Percentiles rank a stretch among this genome's conserved stretches.
These are phyloP conservation scores for Cyrtodaria siliqua DNA, from an alignment of 2,888 invertebrate species.

Conservation along the genomic window DNA sequence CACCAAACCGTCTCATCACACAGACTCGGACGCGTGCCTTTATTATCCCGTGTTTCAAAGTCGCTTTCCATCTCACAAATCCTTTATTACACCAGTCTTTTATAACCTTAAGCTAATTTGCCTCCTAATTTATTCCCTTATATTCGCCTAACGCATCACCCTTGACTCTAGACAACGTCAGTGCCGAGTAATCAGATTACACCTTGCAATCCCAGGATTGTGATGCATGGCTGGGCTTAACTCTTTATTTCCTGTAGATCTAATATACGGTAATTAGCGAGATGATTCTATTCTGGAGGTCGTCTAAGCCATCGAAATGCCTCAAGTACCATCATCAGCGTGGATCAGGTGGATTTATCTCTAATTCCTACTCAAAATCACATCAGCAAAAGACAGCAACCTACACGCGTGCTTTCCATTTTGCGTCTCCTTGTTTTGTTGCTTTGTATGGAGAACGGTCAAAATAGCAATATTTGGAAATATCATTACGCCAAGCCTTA, in stretches of 20 bases:
- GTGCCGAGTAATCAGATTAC: conserved; percentile 22
- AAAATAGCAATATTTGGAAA: conserved; percentile 12
- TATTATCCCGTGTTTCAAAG: no score
- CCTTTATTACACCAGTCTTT: no score
- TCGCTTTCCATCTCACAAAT: no score
- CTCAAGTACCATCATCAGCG: conserved; percentile 27
- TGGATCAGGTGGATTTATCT: conserved; percentile 56
- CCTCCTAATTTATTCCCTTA: no score
- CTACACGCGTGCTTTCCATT: conserved; percentile 15
- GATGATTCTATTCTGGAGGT: conserved; percentile 21
- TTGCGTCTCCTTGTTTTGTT: conserved; percentile 24
- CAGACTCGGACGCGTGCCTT: no score
- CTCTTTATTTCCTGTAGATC: conserved; percentile 32
- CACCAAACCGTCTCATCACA: no score
- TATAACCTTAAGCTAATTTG: no score
- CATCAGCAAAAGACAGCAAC: conserved; percentile 41
- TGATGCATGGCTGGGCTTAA: conserved; percentile 13
- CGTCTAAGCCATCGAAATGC: conserved; percentile 2
- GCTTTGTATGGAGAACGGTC: neutral
- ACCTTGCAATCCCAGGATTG: conserved; percentile 11
- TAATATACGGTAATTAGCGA: conserved; percentile 30
- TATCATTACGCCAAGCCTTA: conserved; percentile 28
- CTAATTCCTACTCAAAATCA: conserved; percentile 52
- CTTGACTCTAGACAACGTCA: neutral
- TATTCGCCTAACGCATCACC: no score